Conservation (phyloP, 2,113 vertebrate genomes). For the Nannobrachium achirus region DNA sequence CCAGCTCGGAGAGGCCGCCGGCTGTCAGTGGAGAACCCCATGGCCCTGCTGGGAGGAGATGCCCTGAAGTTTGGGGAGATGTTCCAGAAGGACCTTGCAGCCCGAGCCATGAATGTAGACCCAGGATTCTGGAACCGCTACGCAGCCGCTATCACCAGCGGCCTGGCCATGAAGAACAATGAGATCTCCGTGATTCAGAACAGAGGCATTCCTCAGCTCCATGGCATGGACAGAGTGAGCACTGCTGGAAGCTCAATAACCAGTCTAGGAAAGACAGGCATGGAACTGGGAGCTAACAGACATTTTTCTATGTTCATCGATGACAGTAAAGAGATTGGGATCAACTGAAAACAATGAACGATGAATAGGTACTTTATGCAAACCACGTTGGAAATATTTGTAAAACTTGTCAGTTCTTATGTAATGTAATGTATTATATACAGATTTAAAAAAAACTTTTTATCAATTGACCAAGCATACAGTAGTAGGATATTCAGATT, state of each 20-base stretch:
- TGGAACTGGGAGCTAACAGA: conserved; percentile 85
- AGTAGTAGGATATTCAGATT: conserved; percentile 44
- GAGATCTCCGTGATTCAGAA: conserved; percentile 99
- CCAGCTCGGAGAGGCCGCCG: conserved; percentile 93
- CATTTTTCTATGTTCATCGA: conserved; percentile 95
- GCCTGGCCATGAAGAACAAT: conserved; percentile 96
- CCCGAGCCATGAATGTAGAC: conserved; percentile 93
- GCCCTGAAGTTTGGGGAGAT: conserved; percentile 94
- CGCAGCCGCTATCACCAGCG: conserved; percentile 92
- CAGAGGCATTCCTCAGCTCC: conserved; percentile 89
- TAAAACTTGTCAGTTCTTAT: conserved; percentile 62
- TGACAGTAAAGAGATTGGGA: conserved; percentile 96
- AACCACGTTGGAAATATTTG: conserved; percentile 74
- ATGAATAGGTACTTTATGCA: conserved; percentile 66
- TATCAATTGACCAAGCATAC: conserved; percentile 50
- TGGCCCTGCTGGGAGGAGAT: conserved; percentile 91
- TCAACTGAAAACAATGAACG: conserved; percentile 83
- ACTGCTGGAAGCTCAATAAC: conserved; percentile 81
- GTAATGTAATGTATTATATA: conserved; percentile 61
- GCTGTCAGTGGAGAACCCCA: conserved; percentile 94
- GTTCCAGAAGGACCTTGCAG: conserved; percentile 96
- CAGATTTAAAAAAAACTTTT: conserved; percentile 60
- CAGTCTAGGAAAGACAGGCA: conserved; percentile 86
- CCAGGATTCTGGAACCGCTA: conserved; percentile 97
- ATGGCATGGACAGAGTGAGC: conserved; percentile 88